phyloP scores from a whole-genome alignment of 1,140 invertebrate genomes.

The Zophobas atratus region DNA sequence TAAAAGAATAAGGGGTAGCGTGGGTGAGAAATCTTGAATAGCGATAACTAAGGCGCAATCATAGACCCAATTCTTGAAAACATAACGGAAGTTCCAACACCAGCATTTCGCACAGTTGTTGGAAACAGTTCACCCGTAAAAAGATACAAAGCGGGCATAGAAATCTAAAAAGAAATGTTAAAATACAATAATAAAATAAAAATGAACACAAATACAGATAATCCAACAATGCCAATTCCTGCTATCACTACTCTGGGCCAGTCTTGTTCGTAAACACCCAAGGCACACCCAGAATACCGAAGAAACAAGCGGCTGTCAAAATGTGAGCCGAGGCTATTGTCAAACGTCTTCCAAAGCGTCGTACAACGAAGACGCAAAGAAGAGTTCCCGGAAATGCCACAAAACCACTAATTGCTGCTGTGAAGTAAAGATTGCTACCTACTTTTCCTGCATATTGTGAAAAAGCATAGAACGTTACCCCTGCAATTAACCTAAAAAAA shows the following conservation, averaged over 20 bases:
- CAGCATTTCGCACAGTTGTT: conserved; percentile 77
- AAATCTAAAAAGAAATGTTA: conserved; percentile 54
- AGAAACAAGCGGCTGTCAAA: conserved; percentile 73
- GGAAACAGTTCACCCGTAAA: conserved; percentile 80
- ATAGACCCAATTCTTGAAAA: conserved; percentile 78
- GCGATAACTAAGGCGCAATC: conserved; percentile 75
- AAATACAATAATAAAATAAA: not conserved
- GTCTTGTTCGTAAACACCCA: conserved; percentile 64
- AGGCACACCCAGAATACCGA: conserved; percentile 73
- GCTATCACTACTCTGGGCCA: conserved; percentile 74
- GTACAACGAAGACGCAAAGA: conserved; percentile 77
- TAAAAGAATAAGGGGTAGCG: conserved; percentile 75
- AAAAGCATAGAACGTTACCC: conserved; percentile 81
- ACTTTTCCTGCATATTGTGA: conserved; percentile 81
- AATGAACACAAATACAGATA: conserved; percentile 70
- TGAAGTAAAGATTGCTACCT: conserved; percentile 80
- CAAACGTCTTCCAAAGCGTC: conserved; percentile 74
- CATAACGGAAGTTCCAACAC: conserved; percentile 75
- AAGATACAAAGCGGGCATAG: conserved; percentile 67
- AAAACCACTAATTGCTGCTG: conserved; percentile 76
- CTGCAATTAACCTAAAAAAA: conserved; percentile 68
- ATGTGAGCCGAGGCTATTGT: conserved; percentile 76
- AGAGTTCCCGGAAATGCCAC: conserved; percentile 80
- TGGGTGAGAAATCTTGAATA: conserved; percentile 71
- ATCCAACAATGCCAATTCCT: conserved; percentile 77